Percentiles rank a stretch among this genome's conserved stretches.
phyloP scores from a whole-genome alignment of 2,113 vertebrate species.

The Bujurquina vittata region DNA sequence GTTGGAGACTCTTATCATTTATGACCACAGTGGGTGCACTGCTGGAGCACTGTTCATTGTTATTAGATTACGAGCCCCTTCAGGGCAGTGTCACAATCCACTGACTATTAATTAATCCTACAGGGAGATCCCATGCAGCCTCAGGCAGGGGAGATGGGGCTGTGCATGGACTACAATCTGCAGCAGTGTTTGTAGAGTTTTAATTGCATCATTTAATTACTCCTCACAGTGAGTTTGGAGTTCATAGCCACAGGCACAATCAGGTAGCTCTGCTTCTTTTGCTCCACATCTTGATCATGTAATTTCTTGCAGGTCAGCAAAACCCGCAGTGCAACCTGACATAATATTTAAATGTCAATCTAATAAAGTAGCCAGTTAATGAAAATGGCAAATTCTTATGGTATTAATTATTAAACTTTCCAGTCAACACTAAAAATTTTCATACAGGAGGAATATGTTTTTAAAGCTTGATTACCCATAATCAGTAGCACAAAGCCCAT shows the following conservation, averaged over 20 bases:
- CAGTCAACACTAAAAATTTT: no score
- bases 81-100: conserved; percentile 31
- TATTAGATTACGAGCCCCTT: conserved; percentile 52
- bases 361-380: neutral
- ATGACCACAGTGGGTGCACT: conserved; percentile 31
- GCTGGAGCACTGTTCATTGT: conserved; percentile 33
- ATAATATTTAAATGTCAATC: neutral
- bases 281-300: conserved; percentile 24
- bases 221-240: conserved; percentile 48
- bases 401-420: neutral
- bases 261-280: conserved; percentile 22
- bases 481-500: neutral
- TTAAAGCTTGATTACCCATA: neutral
- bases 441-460: neutral
- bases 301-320: conserved; percentile 30
- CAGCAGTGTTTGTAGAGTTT: conserved; percentile 34
- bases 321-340: conserved; percentile 2
- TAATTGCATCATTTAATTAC: conserved; percentile 61
- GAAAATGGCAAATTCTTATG: neutral
- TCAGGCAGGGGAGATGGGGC: conserved; percentile 33
- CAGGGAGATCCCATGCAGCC: conserved; percentile 40
- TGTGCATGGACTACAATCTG: conserved; percentile 15
- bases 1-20: conserved; percentile 41
- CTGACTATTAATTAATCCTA: conserved; percentile 66
- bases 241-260: conserved; percentile 26